Evolutionary conservation across 2,113 vertebrate genomes (phyloP).

Genomic region (Lasiurus borealis): DNA sequence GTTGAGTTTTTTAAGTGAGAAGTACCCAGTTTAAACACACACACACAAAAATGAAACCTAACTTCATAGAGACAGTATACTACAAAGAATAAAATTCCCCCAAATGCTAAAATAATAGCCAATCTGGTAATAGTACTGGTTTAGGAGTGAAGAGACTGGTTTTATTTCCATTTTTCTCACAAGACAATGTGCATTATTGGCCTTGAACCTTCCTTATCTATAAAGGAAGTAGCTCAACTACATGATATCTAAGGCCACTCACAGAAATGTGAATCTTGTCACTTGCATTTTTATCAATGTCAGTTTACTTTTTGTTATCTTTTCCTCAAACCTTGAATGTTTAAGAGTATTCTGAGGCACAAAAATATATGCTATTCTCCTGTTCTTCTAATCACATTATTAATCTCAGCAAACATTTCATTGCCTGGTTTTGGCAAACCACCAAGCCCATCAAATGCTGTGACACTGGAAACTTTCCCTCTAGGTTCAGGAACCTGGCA

Average conservation of each 20-base stretch:
- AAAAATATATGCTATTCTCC: background rate
- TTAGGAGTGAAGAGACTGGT: background rate
- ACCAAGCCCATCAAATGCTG: too few species aligned
- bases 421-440: background rate
- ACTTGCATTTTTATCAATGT: background rate
- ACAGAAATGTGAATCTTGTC: background rate
- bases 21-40: background rate
- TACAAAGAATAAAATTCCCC: background rate
- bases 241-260: background rate
- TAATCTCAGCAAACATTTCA: background rate
- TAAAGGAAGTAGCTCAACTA: background rate
- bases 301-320: background rate
- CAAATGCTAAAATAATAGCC: background rate
- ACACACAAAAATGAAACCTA: background rate
- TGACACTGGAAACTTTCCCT: background rate
- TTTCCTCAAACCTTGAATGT: background rate
- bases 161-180: background rate
- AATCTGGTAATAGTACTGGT: too few species aligned
- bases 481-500: fast-evolving
- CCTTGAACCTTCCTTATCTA: background rate
- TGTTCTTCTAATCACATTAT: background rate
- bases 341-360: background rate
- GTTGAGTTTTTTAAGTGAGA: background rate
- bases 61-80: background rate
- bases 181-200: background rate